A percentile compares a stretch with the other conserved stretches of the same genome.
Conservation (phyloP, 2,113 vertebrate species). For the Xiphophorus maculatus region DNA sequence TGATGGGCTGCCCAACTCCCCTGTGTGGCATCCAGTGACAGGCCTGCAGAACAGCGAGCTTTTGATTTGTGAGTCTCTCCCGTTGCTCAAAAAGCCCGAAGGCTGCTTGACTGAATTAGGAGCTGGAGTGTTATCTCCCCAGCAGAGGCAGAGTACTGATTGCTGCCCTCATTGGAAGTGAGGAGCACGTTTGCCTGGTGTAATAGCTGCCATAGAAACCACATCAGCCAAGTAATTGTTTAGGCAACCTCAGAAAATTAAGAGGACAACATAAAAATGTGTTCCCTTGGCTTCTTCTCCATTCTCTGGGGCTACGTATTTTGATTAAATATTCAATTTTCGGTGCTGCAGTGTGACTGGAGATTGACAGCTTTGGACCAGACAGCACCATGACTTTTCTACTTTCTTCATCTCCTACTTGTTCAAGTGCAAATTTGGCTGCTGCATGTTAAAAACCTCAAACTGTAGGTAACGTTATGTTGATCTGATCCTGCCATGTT, state of each 20-base stretch:
- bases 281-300: constrained; percentile 32
- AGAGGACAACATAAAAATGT: constrained; percentile 69
- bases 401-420: background rate
- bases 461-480: background rate
- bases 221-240: constrained; percentile 78
- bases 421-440: background rate
- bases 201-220: constrained; percentile 78
- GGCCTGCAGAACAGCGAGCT: constrained; percentile 61
- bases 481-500: background rate
- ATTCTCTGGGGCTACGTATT: constrained; percentile 40
- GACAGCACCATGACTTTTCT: background rate
- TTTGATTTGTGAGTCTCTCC: constrained; percentile 70
- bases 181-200: constrained; percentile 70
- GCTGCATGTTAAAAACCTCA: background rate
- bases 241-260: constrained; percentile 76
- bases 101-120: constrained; percentile 76
- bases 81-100: constrained; percentile 59
- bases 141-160: constrained; percentile 66
- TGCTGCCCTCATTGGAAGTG: constrained; percentile 76
- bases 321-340: constrained; percentile 53
- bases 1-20: constrained; percentile 37
- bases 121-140: constrained; percentile 76
- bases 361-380: constrained; percentile 36
- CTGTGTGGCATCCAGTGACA: constrained; percentile 40
- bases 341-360: constrained; percentile 5